phyloP scores from a whole-genome alignment of 2,888 invertebrate species.

The Pomacea canaliculata region DNA sequence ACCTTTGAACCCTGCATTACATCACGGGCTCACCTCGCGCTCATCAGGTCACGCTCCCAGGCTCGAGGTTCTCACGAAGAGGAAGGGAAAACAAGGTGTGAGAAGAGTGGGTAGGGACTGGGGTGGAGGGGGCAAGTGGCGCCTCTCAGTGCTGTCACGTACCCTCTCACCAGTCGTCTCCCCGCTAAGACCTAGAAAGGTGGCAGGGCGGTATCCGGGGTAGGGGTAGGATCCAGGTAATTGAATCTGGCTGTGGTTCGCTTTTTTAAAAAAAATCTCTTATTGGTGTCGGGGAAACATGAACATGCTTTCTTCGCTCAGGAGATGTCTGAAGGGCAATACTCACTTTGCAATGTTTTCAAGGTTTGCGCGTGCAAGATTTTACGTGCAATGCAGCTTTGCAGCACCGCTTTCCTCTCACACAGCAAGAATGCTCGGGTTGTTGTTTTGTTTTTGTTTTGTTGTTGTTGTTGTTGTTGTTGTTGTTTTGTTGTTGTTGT shows the following conservation, averaged over 20 bases:
- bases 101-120: too few species aligned
- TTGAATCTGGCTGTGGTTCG: neutral
- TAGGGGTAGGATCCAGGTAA: neutral
- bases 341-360: too few species aligned
- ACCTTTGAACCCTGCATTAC: conserved; percentile 19
- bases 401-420: too few species aligned
- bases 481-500: too few species aligned
- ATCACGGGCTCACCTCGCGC: conserved; percentile 27
- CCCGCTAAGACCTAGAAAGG: neutral
- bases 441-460: too few species aligned
- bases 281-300: neutral
- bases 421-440: too few species aligned
- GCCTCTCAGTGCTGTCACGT: neutral
- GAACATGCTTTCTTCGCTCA: too few species aligned
- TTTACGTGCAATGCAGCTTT: too few species aligned
- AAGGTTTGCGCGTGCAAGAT: too few species aligned
- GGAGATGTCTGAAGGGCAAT: too few species aligned
- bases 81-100: neutral
- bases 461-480: too few species aligned
- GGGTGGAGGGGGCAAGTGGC: too few species aligned
- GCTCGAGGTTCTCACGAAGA: conserved; percentile 7
- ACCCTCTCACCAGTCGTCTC: neutral
- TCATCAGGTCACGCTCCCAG: conserved; percentile 32
- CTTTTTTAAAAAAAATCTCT: neutral
- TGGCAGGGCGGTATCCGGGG: neutral